Evolutionary conservation across 2,113 vertebrate genomes (phyloP).

Genomic region (Montifringilla adamsi): DNA sequence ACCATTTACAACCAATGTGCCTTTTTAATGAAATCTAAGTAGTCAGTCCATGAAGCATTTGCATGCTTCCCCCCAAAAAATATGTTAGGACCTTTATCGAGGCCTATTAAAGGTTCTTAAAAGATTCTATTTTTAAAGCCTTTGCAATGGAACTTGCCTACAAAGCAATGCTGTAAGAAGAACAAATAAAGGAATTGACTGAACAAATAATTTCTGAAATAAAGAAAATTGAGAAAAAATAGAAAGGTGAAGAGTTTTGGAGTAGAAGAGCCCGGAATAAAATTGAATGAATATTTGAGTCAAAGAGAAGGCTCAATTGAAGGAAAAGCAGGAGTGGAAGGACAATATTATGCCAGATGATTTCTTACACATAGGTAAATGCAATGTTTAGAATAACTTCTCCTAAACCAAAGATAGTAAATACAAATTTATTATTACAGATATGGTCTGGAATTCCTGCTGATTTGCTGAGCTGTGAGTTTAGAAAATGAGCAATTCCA

Average conservation of each 20-base stretch:
- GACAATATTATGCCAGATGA: fast-evolving
- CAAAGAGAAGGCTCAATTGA: neutral
- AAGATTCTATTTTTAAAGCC: neutral
- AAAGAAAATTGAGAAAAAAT: neutral
- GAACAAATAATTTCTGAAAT: neutral
- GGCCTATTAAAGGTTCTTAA: neutral
- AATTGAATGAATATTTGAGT: neutral
- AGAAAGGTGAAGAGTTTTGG: neutral
- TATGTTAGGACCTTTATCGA: neutral
- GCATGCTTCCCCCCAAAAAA: fast-evolving
- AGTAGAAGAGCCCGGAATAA: neutral
- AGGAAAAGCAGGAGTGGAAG: neutral
- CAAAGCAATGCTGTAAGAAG: neutral
- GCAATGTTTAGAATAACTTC: neutral
- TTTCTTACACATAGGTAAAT: neutral
- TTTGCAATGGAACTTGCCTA: neutral
- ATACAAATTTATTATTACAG: neutral
- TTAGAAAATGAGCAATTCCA: neutral
- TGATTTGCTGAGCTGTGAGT: neutral
- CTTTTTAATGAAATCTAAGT: neutral
- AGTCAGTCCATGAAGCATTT: neutral
- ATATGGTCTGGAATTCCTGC: neutral
- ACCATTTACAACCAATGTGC: neutral
- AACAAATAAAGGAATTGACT: neutral
- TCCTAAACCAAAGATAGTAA: neutral